These are phyloP conservation scores for Coreoperca whiteheadi DNA, from an alignment of 2,113 vertebrate species.

Conservation along the genomic window DNA sequence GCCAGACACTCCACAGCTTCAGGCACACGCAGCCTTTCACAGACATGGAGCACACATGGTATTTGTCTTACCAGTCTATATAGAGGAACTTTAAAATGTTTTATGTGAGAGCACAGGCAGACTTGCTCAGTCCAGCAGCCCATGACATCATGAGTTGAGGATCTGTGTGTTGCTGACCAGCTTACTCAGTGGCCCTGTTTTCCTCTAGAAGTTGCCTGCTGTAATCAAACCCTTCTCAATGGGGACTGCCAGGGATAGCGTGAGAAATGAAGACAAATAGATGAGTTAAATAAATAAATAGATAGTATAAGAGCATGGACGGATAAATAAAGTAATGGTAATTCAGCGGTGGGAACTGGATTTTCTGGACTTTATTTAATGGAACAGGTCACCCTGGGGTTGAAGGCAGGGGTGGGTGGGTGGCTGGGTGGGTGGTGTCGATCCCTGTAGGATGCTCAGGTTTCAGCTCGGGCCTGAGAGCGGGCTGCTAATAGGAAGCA, in stretches of 20 bases:
- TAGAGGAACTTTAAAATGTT: slow-evolving; percentile 37
- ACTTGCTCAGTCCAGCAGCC: slow-evolving; percentile 43
- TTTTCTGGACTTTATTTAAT: slow-evolving; percentile 66
- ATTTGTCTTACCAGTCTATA: slow-evolving; percentile 18
- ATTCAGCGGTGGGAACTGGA: slow-evolving; percentile 81
- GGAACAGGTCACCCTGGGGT: slow-evolving; percentile 68
- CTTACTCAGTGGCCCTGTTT: slow-evolving; percentile 37
- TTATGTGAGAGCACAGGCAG: slow-evolving; percentile 34
- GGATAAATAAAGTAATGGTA: slow-evolving; percentile 80
- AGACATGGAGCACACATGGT: slow-evolving; percentile 27
- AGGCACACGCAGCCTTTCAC: slow-evolving; percentile 1
- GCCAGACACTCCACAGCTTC: slow-evolving; percentile 12
- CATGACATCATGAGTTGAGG: slow-evolving; percentile 68
- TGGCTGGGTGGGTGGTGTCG: slow-evolving; percentile 63
- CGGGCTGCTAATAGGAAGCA: slow-evolving; percentile 59
- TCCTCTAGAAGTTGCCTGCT: slow-evolving; percentile 35
- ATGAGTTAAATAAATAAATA: slow-evolving; percentile 80
- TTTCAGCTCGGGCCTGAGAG: slow-evolving; percentile 79
- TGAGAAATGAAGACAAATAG: slow-evolving; percentile 77
- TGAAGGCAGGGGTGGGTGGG: slow-evolving; percentile 66
- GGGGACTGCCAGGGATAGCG: slow-evolving; percentile 50
- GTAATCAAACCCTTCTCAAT: slow-evolving; percentile 55
- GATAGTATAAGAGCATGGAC: slow-evolving; percentile 60
- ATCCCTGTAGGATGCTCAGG: slow-evolving; percentile 72
- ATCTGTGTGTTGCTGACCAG: slow-evolving; percentile 54